A percentile compares a stretch with the other conserved stretches of the same genome.
Evolutionary conservation across 2,797 vertebrate genomes (phyloP).

Genomic region (Ptychobarbus kaznakovi): DNA sequence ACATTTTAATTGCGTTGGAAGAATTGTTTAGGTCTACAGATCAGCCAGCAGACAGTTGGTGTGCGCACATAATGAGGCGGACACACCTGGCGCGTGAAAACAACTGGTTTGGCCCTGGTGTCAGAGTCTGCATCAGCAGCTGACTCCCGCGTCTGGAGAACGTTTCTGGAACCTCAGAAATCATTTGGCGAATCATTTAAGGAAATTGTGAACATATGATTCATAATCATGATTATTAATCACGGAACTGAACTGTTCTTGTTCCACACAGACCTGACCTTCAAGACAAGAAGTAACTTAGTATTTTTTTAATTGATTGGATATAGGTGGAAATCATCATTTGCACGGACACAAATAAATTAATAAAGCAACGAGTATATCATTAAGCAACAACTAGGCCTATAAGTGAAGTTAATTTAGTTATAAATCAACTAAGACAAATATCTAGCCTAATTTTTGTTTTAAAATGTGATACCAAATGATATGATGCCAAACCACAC

Average conservation of each 20-base stretch:
- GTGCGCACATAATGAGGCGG: conserved; percentile 71
- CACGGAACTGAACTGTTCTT: conserved; percentile 24
- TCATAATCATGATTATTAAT: conserved; percentile 48
- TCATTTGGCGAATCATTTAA: conserved; percentile 48
- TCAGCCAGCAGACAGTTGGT: conserved; percentile 72
- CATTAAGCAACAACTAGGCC: neutral
- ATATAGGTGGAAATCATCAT: neutral
- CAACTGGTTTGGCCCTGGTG: conserved; percentile 61
- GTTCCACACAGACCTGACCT: conserved; percentile 17
- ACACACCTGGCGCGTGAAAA: conserved; percentile 73
- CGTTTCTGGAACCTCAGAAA: conserved; percentile 48
- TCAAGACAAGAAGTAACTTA: neutral
- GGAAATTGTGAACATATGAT: conserved; percentile 46
- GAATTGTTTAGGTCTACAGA: conserved; percentile 65
- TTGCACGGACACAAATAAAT: neutral
- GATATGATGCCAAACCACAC: neutral
- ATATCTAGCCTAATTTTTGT: neutral
- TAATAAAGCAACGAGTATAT: neutral
- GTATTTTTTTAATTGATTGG: neutral
- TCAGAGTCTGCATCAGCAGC: conserved; percentile 57
- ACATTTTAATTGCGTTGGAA: conserved; percentile 65
- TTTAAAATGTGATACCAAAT: neutral
- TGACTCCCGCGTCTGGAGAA: conserved; percentile 57
- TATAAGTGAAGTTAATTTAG: neutral
- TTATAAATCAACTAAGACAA: no score